Evolutionary conservation across 2,113 vertebrate species (phyloP).

Genomic region (Chamaetylas fuelleborni): DNA sequence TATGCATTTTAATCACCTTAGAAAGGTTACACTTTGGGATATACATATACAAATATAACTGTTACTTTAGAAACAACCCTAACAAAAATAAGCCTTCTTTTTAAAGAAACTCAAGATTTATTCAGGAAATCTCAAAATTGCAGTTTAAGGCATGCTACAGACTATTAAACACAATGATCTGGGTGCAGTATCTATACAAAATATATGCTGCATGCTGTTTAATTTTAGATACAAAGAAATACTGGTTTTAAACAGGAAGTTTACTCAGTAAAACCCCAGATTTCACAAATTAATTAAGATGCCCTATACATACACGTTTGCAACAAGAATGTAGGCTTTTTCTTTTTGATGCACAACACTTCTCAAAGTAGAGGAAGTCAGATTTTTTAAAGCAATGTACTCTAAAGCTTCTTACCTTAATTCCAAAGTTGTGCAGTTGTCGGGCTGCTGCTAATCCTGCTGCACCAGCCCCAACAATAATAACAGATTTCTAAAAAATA

Average conservation of each 20-base stretch:
- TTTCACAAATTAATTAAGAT: not conserved
- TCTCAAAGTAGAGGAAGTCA: not conserved
- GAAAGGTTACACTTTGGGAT: not conserved
- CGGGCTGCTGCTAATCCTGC: conserved; percentile 92
- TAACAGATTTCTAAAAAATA: conserved; percentile 81
- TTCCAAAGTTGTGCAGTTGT: conserved; percentile 94
- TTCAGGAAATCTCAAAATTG: not conserved
- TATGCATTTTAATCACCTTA: not conserved
- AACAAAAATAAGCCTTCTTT: not conserved
- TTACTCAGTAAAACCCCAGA: not conserved
- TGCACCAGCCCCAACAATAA: conserved; percentile 90
- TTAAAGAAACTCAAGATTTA: not conserved
- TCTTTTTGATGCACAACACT: not conserved
- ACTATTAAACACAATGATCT: not conserved
- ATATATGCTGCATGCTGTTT: not conserved
- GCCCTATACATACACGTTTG: not conserved
- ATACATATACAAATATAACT: not conserved
- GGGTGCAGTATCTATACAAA: not conserved
- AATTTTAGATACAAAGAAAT: not conserved
- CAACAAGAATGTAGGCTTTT: not conserved
- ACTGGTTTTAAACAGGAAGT: not conserved
- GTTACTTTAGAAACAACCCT: not conserved
- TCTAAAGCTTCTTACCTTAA: conserved; percentile 79
- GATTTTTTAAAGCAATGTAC: not conserved
- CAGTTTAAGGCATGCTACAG: not conserved